Base-by-base conservation (phyloP, 2,113 vertebrate genomes). In the Poecilia latipinna region DNA sequence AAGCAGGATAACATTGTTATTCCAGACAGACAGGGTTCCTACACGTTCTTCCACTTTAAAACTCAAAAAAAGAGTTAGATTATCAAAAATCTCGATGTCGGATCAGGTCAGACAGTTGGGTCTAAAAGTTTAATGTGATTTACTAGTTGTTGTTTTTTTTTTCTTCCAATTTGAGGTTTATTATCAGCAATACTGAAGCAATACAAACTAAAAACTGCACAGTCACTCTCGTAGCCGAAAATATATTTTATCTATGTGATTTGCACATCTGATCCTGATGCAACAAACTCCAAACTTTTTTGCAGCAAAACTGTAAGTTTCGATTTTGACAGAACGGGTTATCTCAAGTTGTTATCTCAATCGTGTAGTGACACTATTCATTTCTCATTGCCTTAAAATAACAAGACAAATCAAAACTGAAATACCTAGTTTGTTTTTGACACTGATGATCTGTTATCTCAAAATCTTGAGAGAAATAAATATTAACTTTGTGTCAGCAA, bases 1-100 rank as follows among this genome's bases (percentile, higher is more conserved):
- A 74, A 65, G 82, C 74, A 79, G 37, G 77, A 87, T 82, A 83
- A 87, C 83, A 86, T 89, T 84, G 82, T 92, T 86, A 81, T 81
- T 86, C 83, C 71, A 17, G 19, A 54, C 1, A 51, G 48, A 51
- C 48, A 54, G 5, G 48, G 48, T 54, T 54, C 48, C 48, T 54
- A 19, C 48, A 54, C 19, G 24, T 54, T 54, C 22, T 15, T 54
- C 48, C 48, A 54, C 19, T 54, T 19, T 54, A 54, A 54, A 54
- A 54, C 22, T 54, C 48, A 6, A 28, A 26, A 26, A 26, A 26
- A 39, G 39, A 42, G 39, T 22, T 19, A 54, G 48, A 54, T 54
- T 24, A 22, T 54, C 6, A 54, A 54, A 54, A 3, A 24, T 19
- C 48, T 24, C 19, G 24, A 24, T 54, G 24, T 54, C 1, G 8